Evolutionary conservation across 2,113 vertebrate genomes (phyloP), one percentile per base, ranked within the genome.

Genomic region (Sardina pilchardus): DNA sequence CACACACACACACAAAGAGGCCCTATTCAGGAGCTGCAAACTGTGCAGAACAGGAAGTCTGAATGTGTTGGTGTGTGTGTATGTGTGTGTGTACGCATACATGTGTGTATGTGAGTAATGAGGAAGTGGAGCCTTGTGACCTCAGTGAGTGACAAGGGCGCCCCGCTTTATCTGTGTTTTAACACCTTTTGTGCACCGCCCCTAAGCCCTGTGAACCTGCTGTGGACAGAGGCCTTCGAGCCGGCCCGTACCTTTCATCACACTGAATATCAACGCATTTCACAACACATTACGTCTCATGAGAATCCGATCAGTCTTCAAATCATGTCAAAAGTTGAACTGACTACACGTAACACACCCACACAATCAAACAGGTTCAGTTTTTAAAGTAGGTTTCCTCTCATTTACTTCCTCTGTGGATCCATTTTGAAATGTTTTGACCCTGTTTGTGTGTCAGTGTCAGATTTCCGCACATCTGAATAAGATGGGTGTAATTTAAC

Each of bases 101-200:
- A 24, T 30, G 59, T 30, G 59, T 30, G 59, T 67, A n/a, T 30
- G 26, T 67, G 59, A 21, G 53, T 7, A 4, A 30, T 26, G n/a
- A 67, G 59, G 59, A 67, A 67, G 59, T 26, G 59, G 21, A 67
- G n/a, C 26, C 59, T 67, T 24, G 12, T 67, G 59, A 67, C 26
- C 24, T 24, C 24, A 26, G 4, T 67, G 59, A 67, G 59, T 67
- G 59, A 67, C n/a, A 24, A 30, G 24, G 10, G 59, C 10, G 59
- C n/a, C 59, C 56, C 10, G 59, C n/a, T 67, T 67, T 67, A 67
- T 26, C n/a, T 67, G 24, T 67, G 59, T 67, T 67, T 67, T 67
- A 6, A 67, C 59, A 67, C 59, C 59, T 67, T n/a, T 67, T 19
- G 24, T 30, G 26, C 10, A 7, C 7, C 6, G n/a, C 59, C n/a